Evolutionary conservation across 2,797 vertebrate species (phyloP).

Genomic region (Sebastes goodei): DNA sequence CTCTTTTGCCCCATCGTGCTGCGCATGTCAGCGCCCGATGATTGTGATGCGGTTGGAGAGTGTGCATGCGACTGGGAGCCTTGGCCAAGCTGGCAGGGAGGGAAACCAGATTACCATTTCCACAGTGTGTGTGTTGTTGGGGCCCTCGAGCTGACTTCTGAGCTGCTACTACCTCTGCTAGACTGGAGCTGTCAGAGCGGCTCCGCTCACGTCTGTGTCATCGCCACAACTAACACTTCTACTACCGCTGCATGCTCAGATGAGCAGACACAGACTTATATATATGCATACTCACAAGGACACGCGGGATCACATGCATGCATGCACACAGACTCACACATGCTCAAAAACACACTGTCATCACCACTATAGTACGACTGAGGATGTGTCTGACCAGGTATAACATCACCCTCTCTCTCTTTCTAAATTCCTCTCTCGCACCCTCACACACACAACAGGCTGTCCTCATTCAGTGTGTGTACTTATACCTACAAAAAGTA

Average conservation of each 20-base stretch:
- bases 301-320: conserved; percentile 21
- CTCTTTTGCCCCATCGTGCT: not conserved
- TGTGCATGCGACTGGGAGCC: conserved; percentile 46
- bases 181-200: conserved; percentile 66
- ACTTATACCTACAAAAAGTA: not conserved
- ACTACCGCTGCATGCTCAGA: conserved; percentile 32
- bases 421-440: not conserved
- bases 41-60: conserved; percentile 62
- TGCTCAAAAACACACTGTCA: not conserved
- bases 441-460: not conserved
- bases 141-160: conserved; percentile 63
- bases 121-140: conserved; percentile 42
- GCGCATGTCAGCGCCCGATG: conserved; percentile 35
- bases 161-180: conserved; percentile 69
- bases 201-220: conserved; percentile 66
- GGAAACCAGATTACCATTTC: conserved; percentile 70
- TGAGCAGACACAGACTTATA: conserved; percentile 31
- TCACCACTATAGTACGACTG: not conserved
- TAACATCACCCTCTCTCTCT: not conserved
- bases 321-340: conserved; percentile 7
- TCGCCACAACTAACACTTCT: conserved; percentile 49
- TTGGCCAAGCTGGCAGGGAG: conserved; percentile 47
- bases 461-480: no score
- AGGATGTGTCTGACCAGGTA: conserved; percentile 2
- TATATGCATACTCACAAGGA: conserved; percentile 15